A percentile compares a stretch with the other conserved stretches of the same genome.
phyloP scores from a whole-genome alignment of 2,113 vertebrate species.

The Nycticebus coucang region DNA sequence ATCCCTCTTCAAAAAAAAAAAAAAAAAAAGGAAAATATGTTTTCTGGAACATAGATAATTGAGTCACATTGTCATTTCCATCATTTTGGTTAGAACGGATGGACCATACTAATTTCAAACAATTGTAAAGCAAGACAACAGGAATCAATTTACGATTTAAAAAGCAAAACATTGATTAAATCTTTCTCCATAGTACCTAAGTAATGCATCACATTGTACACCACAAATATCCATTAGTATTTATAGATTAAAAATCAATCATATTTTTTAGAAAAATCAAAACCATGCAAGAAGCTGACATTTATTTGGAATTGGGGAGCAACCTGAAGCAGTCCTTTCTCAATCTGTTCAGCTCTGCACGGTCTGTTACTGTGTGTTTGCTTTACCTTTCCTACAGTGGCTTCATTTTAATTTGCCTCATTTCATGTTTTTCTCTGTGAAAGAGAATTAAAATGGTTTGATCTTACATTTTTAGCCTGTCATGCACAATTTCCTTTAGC shows the following conservation, averaged over 20 bases:
- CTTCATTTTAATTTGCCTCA: not conserved
- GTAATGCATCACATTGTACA: not conserved
- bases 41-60: not conserved
- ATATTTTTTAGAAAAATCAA: not conserved
- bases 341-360: not conserved
- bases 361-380: not conserved
- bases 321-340: not conserved
- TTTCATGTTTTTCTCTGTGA: not conserved
- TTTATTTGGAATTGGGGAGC: not conserved
- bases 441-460: not conserved
- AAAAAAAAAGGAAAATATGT: not conserved
- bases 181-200: not conserved
- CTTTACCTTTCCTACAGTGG: not conserved
- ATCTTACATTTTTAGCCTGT: not conserved
- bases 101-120: not conserved
- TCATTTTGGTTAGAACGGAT: not conserved
- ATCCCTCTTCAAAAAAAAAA: no score
- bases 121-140: not conserved
- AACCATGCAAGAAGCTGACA: accelerated
- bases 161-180: not conserved
- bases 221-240: not conserved
- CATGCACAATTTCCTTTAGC: not conserved
- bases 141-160: not conserved
- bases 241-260: not conserved
- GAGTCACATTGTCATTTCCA: not conserved